A percentile compares a stretch with the other conserved stretches of the same genome.
Conservation (phyloP, 2,888 invertebrate species). For the Patella pellucida region DNA sequence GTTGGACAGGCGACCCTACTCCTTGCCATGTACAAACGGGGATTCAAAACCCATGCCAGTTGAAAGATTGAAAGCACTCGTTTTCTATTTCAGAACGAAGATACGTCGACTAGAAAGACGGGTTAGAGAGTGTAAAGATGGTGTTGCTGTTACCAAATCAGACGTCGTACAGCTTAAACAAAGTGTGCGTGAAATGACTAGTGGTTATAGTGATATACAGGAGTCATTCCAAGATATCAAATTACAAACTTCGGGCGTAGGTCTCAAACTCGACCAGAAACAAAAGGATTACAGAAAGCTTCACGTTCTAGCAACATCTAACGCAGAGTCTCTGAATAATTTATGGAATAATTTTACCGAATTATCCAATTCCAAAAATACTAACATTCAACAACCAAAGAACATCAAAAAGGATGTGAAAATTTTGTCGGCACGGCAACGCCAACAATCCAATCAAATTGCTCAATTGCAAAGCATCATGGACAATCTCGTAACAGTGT, state of each 20-base stretch:
- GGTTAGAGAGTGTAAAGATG: constrained; percentile 35
- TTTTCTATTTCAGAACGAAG: constrained; percentile 24
- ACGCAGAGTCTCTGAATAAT: not conserved
- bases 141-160: constrained; percentile 36
- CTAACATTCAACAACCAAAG: not conserved
- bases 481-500: not conserved
- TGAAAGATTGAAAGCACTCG: not conserved
- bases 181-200: constrained; percentile 47
- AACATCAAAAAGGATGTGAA: not conserved
- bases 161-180: constrained; percentile 59
- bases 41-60: no score
- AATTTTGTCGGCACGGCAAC: not conserved
- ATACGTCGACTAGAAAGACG: constrained; percentile 31
- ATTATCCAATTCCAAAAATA: not conserved
- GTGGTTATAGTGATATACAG: constrained; percentile 40
- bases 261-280: constrained; percentile 21
- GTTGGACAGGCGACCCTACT: no score
- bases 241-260: constrained; percentile 30
- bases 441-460: not conserved
- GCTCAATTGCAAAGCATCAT: not conserved
- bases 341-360: constrained; percentile 5
- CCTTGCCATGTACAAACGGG: no score
- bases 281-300: constrained; percentile 7
- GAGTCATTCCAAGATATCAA: constrained; percentile 39
- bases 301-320: not conserved